These are phyloP conservation scores for Himalopsyche anomala DNA, from an alignment of 2,888 invertebrate genomes.

Conservation along the genomic window DNA sequence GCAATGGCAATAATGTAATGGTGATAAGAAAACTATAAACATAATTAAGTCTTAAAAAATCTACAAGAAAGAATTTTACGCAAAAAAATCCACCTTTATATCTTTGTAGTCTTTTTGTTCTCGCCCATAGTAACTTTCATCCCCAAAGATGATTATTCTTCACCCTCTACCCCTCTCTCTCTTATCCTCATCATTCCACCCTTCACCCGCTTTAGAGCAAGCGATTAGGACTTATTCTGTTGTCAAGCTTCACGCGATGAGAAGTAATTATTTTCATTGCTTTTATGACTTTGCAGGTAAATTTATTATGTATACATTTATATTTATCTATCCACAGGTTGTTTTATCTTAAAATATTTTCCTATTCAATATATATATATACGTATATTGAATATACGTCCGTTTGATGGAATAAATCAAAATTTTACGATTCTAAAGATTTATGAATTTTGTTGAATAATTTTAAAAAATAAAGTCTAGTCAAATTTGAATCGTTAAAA, in stretches of 20 bases:
- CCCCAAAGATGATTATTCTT: neutral
- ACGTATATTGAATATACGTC: no score
- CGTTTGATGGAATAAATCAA: no score
- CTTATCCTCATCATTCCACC: neutral
- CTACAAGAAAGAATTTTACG: no score
- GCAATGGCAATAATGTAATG: no score
- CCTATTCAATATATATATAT: no score
- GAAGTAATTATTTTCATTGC: slow-evolving; percentile 64
- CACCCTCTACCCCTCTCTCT: neutral
- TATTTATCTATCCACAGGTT: slow-evolving; percentile 53
- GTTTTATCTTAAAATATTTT: neutral
- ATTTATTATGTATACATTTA: slow-evolving; percentile 64
- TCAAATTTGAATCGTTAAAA: no score
- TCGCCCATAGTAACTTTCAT: neutral
- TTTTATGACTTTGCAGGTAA: slow-evolving; percentile 65
- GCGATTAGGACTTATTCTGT: slow-evolving; percentile 30
- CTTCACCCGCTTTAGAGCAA: slow-evolving; percentile 16
- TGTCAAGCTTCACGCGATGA: slow-evolving; percentile 52
- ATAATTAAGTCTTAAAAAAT: no score
- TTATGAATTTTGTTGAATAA: no score
- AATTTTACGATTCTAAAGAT: no score
- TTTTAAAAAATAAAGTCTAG: no score
- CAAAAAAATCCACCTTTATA: no score
- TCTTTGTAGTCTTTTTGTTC: neutral
- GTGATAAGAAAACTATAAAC: no score